These are phyloP conservation scores for Theonella swinhoei DNA, from an alignment of 37 sponge, comb jelly and placozoan genomes.

Conservation along the genomic window DNA sequence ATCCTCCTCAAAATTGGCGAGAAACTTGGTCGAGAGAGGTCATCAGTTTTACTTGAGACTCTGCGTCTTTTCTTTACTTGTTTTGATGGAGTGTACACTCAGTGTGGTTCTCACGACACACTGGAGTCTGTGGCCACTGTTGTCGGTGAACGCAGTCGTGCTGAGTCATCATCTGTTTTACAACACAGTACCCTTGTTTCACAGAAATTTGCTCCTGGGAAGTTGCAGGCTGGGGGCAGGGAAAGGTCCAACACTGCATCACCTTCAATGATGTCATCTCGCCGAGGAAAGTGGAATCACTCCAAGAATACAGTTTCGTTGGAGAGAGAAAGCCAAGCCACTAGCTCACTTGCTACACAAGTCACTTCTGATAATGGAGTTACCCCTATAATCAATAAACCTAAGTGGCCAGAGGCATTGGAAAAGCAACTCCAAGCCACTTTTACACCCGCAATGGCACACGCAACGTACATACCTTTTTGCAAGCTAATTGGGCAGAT, in stretches of 20 bases:
- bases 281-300: not conserved
- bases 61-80: constrained; percentile 57
- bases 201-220: not conserved
- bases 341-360: not conserved
- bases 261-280: not conserved
- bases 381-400: no score
- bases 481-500: constrained; percentile 85
- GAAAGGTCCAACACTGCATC: not conserved
- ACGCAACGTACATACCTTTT: constrained; percentile 75
- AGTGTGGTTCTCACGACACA: not conserved
- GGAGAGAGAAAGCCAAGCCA: not conserved
- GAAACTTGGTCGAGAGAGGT: constrained; percentile 42
- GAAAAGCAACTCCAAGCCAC: constrained; percentile 52
- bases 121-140: not conserved
- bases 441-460: constrained; percentile 70
- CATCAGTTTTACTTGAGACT: constrained; percentile 28
- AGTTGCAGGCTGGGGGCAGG: not conserved
- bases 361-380: no score
- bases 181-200: not conserved
- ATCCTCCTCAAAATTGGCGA: constrained; percentile 47
- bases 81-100: constrained; percentile 37
- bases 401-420: not conserved
- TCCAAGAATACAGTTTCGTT: not conserved
- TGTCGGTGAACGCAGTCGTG: not conserved
- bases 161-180: not conserved